Percentiles rank a stretch among this genome's conserved stretches.
phyloP scores from a whole-genome alignment of 1,140 invertebrate species.

The Drosophila biarmipes region DNA sequence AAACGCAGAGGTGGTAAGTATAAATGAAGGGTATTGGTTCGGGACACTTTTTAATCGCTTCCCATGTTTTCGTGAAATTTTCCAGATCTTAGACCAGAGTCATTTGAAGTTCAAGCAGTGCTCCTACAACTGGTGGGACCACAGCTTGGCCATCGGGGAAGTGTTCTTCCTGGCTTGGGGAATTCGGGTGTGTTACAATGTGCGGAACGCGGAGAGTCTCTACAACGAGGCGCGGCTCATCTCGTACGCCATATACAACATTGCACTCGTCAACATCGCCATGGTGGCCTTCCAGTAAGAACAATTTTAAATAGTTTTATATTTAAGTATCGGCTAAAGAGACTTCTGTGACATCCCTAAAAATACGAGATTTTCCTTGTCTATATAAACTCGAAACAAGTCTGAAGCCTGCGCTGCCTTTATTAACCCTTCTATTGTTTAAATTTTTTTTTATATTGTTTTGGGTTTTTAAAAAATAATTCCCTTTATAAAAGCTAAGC shows the following conservation, averaged over 20 bases:
- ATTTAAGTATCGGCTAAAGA: too few relatives aligned
- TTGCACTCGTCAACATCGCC: slow-evolving; percentile 94
- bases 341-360: too few relatives aligned
- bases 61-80: not conserved
- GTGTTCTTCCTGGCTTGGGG: slow-evolving; percentile 95
- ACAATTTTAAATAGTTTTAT: not conserved
- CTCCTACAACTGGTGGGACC: slow-evolving; percentile 96
- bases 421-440: too few relatives aligned
- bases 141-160: slow-evolving; percentile 94
- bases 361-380: too few relatives aligned
- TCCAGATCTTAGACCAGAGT: slow-evolving; percentile 89
- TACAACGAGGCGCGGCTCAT: slow-evolving; percentile 97
- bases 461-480: too few relatives aligned
- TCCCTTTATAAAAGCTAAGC: too few relatives aligned
- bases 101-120: slow-evolving; percentile 94
- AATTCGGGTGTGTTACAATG: slow-evolving; percentile 95
- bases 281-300: slow-evolving; percentile 97
- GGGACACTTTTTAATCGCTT: too few relatives aligned
- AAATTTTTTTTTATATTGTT: too few relatives aligned
- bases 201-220: slow-evolving; percentile 94
- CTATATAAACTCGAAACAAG: too few relatives aligned
- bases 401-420: too few relatives aligned
- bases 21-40: not conserved
- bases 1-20: slow-evolving; percentile 88
- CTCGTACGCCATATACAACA: slow-evolving; percentile 97